Base-by-base conservation (phyloP, 2,888 invertebrate genomes). In the Stomorhina lunata region DNA sequence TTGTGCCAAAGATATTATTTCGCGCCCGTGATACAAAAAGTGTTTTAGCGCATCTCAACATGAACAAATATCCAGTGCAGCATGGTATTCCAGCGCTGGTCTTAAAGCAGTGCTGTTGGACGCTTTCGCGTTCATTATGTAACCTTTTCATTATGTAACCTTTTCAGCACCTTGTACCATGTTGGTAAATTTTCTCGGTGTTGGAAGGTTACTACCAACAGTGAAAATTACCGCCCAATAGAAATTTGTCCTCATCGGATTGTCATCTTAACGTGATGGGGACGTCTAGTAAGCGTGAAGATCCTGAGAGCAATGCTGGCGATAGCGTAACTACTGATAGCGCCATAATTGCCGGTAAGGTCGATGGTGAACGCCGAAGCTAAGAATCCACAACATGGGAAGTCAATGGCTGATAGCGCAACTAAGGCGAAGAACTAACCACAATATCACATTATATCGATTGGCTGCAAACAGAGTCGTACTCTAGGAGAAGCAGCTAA, bases 311-410 rank as follows among this genome's bases (percentile, higher is more conserved):
- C 55, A 27, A 55, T 55, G 3, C 32, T 15, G 27, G 55, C 25
- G 55, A 25, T 27, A 55, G 55, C 55, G 55, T 55, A 55, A 25
- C 55, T 25, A 55, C 29, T 27, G 29, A n/a, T 29, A 55, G 32
- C 1, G 32, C 29, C 55, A 55, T 7, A 22, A 22, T 25, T 25
- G 1, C 32, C 27, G 55, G 55, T 55, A 55, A 55, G 27, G 55
- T 55, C 5, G 5, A 55, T 29, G 55, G 27, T 12, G 55, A 55
- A 15, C 32, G 29, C 55, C 27, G 55, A 55, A 29, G 32, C 55
- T 55, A 29, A 29, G 55, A 25, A 25, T 45, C 3, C 32, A 10
- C 32, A 34, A 34, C 32, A 10, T 34, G 32, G 32, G 5, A 34
- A 34, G 32, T 34, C 0, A 34, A 34, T 2, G 32, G 4, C 2